These are phyloP conservation scores for Nomada goodeniana DNA, from an alignment of 2,888 invertebrate genomes.

Conservation along the genomic window DNA sequence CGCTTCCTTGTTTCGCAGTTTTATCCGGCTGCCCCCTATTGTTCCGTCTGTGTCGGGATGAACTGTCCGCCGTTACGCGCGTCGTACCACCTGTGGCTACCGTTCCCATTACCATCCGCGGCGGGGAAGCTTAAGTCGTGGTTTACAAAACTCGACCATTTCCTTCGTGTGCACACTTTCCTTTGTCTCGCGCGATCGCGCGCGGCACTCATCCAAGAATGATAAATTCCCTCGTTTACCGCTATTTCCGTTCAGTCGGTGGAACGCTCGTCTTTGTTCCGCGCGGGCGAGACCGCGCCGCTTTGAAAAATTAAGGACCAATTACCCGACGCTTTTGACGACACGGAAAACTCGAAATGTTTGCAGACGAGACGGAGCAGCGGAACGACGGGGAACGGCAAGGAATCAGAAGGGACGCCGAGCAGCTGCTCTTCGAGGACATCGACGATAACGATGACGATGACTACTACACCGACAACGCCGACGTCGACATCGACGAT, in stretches of 20 bases:
- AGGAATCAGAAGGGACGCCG: slow-evolving; percentile 68
- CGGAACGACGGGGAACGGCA: slow-evolving; percentile 76
- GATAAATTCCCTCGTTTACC: no score
- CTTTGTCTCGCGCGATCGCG: background rate
- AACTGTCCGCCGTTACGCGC: slow-evolving; percentile 36
- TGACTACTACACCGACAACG: slow-evolving; percentile 49
- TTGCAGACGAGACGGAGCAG: slow-evolving; percentile 82
- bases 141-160: background rate
- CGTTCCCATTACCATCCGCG: no score
- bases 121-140: slow-evolving; percentile 11
- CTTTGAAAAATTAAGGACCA: background rate
- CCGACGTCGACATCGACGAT: slow-evolving; percentile 52
- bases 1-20: background rate
- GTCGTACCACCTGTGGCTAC: slow-evolving; percentile 50
- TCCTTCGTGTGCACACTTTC: background rate
- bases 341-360: slow-evolving; percentile 2
- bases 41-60: background rate
- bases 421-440: slow-evolving; percentile 73
- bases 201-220: no score
- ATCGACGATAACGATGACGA: slow-evolving; percentile 70
- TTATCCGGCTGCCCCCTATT: background rate
- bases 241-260: no score
- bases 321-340: background rate
- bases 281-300: no score
- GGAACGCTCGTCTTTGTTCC: no score